A percentile compares a stretch with the other conserved stretches of the same genome.
phyloP scores from a whole-genome alignment of 2,113 vertebrate genomes.

The Numenius arquata region DNA sequence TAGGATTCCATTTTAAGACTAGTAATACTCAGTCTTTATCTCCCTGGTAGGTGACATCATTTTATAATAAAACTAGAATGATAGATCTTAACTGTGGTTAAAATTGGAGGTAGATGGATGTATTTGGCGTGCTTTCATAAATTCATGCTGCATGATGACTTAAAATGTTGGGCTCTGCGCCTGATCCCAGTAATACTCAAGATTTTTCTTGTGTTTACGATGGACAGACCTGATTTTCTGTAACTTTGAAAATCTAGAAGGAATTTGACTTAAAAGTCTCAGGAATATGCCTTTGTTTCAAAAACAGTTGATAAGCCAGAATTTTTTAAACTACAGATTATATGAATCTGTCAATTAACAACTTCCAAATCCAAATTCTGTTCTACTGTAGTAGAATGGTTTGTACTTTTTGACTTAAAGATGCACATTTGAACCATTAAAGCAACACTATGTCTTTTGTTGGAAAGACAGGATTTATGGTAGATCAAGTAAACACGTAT shows the following conservation, averaged over 20 bases:
- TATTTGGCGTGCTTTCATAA: constrained; percentile 21
- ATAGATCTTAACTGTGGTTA: constrained; percentile 9
- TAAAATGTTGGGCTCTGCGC: not conserved
- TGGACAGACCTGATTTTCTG: not conserved
- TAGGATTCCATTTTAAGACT: not conserved
- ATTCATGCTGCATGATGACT: not conserved
- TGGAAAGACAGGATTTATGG: not conserved
- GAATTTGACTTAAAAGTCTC: not conserved
- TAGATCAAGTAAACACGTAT: not conserved
- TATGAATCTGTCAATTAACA: not conserved
- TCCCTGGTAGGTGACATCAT: not conserved
- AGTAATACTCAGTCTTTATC: not conserved
- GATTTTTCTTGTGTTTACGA: not conserved
- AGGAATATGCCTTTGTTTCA: not conserved
- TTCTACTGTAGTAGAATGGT: not conserved
- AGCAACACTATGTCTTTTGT: not conserved
- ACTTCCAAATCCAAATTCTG: not conserved
- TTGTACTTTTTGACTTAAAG: not conserved
- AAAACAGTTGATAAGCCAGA: not conserved
- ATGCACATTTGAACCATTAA: not conserved
- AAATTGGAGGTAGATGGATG: constrained; percentile 30
- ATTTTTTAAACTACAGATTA: not conserved
- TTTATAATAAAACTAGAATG: constrained; percentile 31
- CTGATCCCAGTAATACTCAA: not conserved
- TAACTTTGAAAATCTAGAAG: not conserved